Evolutionary conservation across 2,113 vertebrate genomes (phyloP).

Genomic region (Pycnonotus jocosus): DNA sequence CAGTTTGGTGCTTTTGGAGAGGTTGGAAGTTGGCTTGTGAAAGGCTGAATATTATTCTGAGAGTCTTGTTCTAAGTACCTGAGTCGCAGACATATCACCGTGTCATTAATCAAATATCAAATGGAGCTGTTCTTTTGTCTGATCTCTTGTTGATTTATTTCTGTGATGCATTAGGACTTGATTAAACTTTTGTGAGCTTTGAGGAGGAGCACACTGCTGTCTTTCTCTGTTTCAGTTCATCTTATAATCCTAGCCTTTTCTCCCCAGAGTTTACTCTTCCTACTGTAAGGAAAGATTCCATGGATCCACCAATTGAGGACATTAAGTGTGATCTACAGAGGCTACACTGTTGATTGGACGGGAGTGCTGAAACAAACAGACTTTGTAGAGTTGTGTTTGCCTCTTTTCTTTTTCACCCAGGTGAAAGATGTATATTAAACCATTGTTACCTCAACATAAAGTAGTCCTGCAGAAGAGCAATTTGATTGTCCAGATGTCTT

Average conservation of each 20-base stretch:
- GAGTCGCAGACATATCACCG: neutral
- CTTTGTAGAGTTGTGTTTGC: neutral
- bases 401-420: neutral
- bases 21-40: neutral
- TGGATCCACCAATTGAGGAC: neutral
- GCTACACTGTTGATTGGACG: neutral
- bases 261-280: neutral
- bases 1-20: neutral
- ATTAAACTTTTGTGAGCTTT: neutral
- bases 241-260: neutral
- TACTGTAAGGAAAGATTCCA: neutral
- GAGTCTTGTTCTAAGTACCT: neutral
- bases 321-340: neutral
- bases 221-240: neutral
- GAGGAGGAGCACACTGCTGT: neutral
- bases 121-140: neutral
- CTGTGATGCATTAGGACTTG: neutral
- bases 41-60: neutral
- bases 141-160: neutral
- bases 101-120: slow-evolving; percentile 6
- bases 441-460: neutral
- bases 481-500: neutral
- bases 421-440: neutral
- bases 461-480: neutral
- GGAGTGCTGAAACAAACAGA: neutral